These are phyloP conservation scores for Drosophila subquinaria DNA, from an alignment of 2,888 invertebrate species.

Conservation along the genomic window DNA sequence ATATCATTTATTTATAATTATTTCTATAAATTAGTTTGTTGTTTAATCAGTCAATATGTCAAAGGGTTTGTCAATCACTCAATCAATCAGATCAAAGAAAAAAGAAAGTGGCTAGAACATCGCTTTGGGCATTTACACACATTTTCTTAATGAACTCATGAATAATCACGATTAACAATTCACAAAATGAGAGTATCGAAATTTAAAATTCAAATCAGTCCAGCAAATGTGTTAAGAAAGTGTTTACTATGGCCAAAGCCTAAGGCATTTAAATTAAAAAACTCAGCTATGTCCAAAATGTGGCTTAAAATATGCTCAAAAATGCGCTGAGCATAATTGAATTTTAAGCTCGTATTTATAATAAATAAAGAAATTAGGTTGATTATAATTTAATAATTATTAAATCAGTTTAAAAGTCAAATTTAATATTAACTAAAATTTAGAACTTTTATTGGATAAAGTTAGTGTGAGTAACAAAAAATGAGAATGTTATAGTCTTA, in stretches of 20 bases:
- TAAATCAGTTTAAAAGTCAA: not conserved
- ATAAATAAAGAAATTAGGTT: not conserved
- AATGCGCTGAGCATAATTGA: not conserved
- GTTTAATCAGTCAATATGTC: not conserved
- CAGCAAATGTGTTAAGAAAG: slow-evolving; percentile 13
- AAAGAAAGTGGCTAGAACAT: slow-evolving; percentile 4
- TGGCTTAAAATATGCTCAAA: not conserved
- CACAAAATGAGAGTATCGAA: slow-evolving; percentile 3
- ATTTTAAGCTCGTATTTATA: not conserved
- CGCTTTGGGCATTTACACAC: slow-evolving; percentile 7
- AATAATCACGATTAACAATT: slow-evolving; percentile 4
- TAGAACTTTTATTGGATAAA: too few species aligned
- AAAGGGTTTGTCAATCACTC: not conserved
- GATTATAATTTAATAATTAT: not conserved
- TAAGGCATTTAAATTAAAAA: slow-evolving; percentile 2
- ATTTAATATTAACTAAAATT: not conserved
- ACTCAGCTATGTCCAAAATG: slow-evolving; percentile 4
- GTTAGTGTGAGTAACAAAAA: too few species aligned
- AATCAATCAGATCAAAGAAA: not conserved
- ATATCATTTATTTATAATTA: not conserved
- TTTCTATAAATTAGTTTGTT: not conserved
- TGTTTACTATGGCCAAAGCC: not conserved
- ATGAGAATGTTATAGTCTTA: too few species aligned
- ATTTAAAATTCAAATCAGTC: not conserved
- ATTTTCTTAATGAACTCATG: not conserved